Evolutionary conservation across 2,888 invertebrate genomes (phyloP).

Genomic region (Idaea straminata): DNA sequence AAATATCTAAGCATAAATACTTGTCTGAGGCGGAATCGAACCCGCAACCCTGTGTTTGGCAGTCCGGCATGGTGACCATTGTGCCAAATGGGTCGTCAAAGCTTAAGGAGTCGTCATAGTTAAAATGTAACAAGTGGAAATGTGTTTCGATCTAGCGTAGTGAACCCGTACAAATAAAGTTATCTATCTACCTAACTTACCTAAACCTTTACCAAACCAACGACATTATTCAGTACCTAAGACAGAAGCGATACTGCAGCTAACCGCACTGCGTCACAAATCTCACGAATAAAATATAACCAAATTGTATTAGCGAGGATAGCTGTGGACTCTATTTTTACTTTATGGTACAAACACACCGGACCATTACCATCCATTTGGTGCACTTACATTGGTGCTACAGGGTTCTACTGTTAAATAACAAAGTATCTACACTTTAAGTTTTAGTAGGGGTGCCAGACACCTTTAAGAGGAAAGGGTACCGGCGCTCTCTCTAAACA

Average conservation of each 20-base stretch:
- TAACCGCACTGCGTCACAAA: constrained; percentile 24
- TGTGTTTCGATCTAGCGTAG: too few relatives aligned
- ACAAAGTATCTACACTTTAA: constrained; percentile 32
- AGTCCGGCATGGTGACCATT: too few relatives aligned
- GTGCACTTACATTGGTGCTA: constrained; percentile 41
- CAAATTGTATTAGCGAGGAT: constrained; percentile 25
- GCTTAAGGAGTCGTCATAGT: too few relatives aligned
- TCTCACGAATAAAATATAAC: constrained; percentile 18
- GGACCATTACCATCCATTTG: constrained; percentile 46
- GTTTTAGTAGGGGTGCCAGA: constrained; percentile 28
- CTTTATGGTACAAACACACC: constrained; percentile 33
- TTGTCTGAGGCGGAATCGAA: too few relatives aligned
- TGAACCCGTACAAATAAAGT: too few relatives aligned
- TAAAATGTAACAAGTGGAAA: too few relatives aligned
- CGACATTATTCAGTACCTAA: not conserved
- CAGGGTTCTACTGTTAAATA: constrained; percentile 38
- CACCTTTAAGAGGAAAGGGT: constrained; percentile 27
- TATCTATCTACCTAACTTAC: not conserved
- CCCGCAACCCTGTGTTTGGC: too few relatives aligned
- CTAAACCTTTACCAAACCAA: not conserved
- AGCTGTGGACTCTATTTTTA: constrained; percentile 29
- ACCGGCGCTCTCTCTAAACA: too few relatives aligned
- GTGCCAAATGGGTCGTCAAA: too few relatives aligned
- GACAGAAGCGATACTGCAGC: constrained; percentile 11
- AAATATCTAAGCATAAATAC: too few relatives aligned